Evolutionary conservation across 1,140 invertebrate species (phyloP).

Genomic region (roundworm (Caenorhabditis elegans)): WBcel235 BX284602.5:5387001-5387500

Average conservation of each 20-base stretch:
- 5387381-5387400: neutral
- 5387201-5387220: no score
- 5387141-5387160: constrained; percentile 84
- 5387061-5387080: constrained; percentile 89
- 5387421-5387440: no score
- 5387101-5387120: constrained; percentile 95
- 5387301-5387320: constrained; percentile 75
- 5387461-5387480: no score
- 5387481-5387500: no score
- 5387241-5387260: constrained; percentile 97
- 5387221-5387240: constrained; percentile 73
- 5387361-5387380: neutral
- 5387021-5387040: constrained; percentile 79
- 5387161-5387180: no score
- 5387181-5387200: no score
- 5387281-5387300: constrained; percentile 68
- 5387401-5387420: no score
- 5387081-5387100: constrained; percentile 91
- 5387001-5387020: no score
- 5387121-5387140: constrained; percentile 88
- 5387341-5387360: no score
- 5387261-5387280: constrained; percentile 80
- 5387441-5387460: no score
- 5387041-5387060: constrained; percentile 98
- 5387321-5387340: neutral